phyloP scores from a whole-genome alignment of 92 coral and sea anemone genomes.

The Palythoa grandiflora region DNA sequence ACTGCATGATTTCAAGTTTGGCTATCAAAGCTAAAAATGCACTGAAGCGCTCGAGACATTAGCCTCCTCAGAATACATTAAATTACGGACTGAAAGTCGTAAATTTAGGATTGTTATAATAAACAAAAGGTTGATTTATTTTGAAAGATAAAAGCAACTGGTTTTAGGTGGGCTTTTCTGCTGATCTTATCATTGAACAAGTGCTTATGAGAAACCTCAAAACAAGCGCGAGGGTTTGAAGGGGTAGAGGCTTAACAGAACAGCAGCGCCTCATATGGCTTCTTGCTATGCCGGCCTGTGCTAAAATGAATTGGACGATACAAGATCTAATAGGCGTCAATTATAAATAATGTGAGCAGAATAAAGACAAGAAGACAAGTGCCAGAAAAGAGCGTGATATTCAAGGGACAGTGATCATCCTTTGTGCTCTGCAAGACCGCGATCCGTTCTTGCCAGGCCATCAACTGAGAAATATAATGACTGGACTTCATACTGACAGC shows the following conservation, averaged over 20 bases:
- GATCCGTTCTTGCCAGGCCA: slow-evolving; percentile 41
- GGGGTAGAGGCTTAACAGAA: slow-evolving; percentile 62
- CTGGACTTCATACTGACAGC: slow-evolving; percentile 5
- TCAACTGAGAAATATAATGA: slow-evolving; percentile 36
- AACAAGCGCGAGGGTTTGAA: slow-evolving; percentile 60
- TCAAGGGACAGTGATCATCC: slow-evolving; percentile 25
- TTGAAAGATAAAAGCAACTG: slow-evolving; percentile 44
- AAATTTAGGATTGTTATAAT: too few relatives aligned
- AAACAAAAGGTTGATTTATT: too few relatives aligned
- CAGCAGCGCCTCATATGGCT: slow-evolving; percentile 58
- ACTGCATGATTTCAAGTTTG: too few relatives aligned
- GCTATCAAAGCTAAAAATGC: too few relatives aligned
- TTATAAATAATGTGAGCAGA: slow-evolving; percentile 35
- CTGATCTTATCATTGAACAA: slow-evolving; percentile 57
- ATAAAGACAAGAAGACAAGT: slow-evolving; percentile 10
- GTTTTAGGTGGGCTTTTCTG: slow-evolving; percentile 58
- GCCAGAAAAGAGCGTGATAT: slow-evolving; percentile 38
- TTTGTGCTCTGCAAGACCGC: not conserved
- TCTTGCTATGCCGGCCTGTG: slow-evolving; percentile 59
- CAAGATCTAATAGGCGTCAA: slow-evolving; percentile 32
- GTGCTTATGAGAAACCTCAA: slow-evolving; percentile 61
- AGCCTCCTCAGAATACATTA: too few relatives aligned
- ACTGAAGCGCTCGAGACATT: too few relatives aligned
- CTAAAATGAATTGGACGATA: slow-evolving; percentile 52
- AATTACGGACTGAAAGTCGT: too few relatives aligned